Evolutionary conservation across 2,797 vertebrate genomes (phyloP), one percentile per base, ranked within the genome.

Genomic region (Cyclopterus lumpus): DNA sequence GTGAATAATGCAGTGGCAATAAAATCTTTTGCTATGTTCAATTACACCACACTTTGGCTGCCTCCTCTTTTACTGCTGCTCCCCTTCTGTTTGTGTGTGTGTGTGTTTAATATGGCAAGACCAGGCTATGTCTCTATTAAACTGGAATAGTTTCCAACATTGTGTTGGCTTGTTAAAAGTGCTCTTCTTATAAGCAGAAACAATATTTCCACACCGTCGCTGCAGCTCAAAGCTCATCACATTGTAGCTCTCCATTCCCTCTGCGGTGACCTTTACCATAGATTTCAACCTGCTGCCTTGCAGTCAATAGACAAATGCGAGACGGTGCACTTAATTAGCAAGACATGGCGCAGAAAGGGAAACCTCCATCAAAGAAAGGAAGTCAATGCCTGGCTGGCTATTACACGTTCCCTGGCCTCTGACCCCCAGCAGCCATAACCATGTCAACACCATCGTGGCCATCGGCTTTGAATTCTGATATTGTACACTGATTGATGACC

Each of bases 1-100:
- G 78, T 89, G 82, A 91, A 89, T 89, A 89, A 88, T 89, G 78
- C 82, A 86, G 84, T 40, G 81, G 75, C 75, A 81, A 80, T 91
- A 87, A 91, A 91, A 82, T 64, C 71, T 3, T 54, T 82, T 74
- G 70, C 76, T 79, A 46, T 75, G 84, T 88, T 91, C 82, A 87
- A 85, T 90, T 90, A 88, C 84, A 38, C 75, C 65, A 67, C 26
- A 67, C 75, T 58, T 61, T 58, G 60, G 26, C 73, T 83, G 51
- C 57, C 61, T 67, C 54, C 49, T 30, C 67, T 51, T 75, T 78
- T 69, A 76, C 61, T 73, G 68, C 73, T n/a, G 62, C 54, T 71
- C 12, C 54, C 44, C 53, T 48, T 78, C 48, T 67, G 49, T 51
- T 20, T 68, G 38, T 49, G 30, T 54, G 59, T 61, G 36, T 59